Base-by-base conservation (phyloP, 2,888 invertebrate species). In the Eupithecia insigniata region DNA sequence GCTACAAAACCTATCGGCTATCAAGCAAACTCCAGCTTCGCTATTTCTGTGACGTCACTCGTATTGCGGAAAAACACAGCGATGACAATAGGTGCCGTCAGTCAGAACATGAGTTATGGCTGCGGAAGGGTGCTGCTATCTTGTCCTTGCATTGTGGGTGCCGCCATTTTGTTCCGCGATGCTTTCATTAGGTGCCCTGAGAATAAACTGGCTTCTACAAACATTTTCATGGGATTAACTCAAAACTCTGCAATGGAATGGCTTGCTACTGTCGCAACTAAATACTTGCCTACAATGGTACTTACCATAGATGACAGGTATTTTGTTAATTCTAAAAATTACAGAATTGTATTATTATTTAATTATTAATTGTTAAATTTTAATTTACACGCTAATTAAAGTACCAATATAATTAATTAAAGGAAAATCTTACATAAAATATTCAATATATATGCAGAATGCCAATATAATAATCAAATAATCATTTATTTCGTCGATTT, bases 31-130 rank as follows among this genome's bases (percentile, higher is more conserved):
- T 58, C 71, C 3, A 58, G 10, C 74, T 74, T 74, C 67, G 18
- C 67, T 62, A 69, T 71, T 69, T 69, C 69, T 65, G 71, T 74
- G 69, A 71, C 71, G 74, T 82, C 80, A 81, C 82, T n/a, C 81
- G 83, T 80, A 82, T 81, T 79, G 79, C 81, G 82, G 83, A 87
- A 87, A 87, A 86, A 84, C 85, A 87, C 85, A 86, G 75, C 78
- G 80, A 78, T 80, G 76, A 89, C 89, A 88, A 89, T 86, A 83
- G 87, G 80, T 83, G 82, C 83, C 82, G 86, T 84, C 86, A 84
- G 78, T 82, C 80, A 87, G 84, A 85, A 86, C 83, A 85, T 89
- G 87, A 89, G 85, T 88, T 84, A 89, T 89, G 85, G 82, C 78
- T 75, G 79, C 86, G 85, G 82, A 85, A 83, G 76, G 81, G 75